phyloP scores from a whole-genome alignment of 2,888 invertebrate species.

The Blastobasis adustella region DNA sequence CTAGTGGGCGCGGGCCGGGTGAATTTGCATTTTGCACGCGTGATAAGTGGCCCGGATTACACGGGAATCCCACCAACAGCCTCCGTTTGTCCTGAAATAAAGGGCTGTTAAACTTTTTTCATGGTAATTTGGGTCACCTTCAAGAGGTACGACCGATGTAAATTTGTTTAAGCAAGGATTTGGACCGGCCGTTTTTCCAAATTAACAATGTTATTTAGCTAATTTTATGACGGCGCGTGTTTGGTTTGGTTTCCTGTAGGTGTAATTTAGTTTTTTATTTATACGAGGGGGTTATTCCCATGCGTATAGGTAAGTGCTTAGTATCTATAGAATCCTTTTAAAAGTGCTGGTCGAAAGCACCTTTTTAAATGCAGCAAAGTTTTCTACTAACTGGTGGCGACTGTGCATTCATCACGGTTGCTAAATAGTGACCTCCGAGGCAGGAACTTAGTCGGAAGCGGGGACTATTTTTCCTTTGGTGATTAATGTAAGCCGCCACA shows the following conservation, averaged over 20 bases:
- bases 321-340: too few species aligned
- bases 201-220: conserved; percentile 35
- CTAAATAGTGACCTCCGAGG: conserved; percentile 18
- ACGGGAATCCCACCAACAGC: conserved; percentile 68
- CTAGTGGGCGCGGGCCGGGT: conserved; percentile 48
- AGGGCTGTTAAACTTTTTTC: conserved; percentile 73
- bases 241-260: too few species aligned
- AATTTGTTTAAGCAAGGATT: conserved; percentile 72
- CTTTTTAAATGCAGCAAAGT: too few species aligned
- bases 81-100: conserved; percentile 72
- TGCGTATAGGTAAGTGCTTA: too few species aligned
- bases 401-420: neutral
- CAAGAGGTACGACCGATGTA: conserved; percentile 62
- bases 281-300: too few species aligned
- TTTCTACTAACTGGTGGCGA: too few species aligned
- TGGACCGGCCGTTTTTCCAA: conserved; percentile 51
- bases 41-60: conserved; percentile 73
- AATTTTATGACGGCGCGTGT: conserved; percentile 15
- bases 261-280: too few species aligned
- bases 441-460: conserved; percentile 35
- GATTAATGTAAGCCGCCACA: conserved; percentile 65
- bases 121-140: conserved; percentile 74
- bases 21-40: conserved; percentile 75
- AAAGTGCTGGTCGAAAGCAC: too few species aligned
- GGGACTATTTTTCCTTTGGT: conserved; percentile 55